Evolutionary conservation across 2,797 vertebrate genomes (phyloP), one percentile per base, ranked within the genome.

Genomic region (Catamblyrhynchus diadema): DNA sequence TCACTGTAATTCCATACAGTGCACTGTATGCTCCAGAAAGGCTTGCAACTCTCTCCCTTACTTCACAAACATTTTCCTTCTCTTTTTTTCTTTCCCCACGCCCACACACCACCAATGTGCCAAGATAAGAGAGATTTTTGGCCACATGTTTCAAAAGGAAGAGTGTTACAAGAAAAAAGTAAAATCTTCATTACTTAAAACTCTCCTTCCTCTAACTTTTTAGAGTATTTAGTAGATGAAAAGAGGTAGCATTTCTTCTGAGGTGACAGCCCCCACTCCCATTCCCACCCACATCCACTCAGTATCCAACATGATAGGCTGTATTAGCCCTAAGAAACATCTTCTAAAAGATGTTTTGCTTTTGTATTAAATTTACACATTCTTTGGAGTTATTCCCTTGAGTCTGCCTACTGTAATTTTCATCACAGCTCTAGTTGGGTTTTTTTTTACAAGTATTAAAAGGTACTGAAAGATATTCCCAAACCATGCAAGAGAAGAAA

Each of bases 361-460:
- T 97, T 96, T 86, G 62, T 92, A 94, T 93, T 93, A 95, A 97
- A 94, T 87, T n/a, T n/a, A n/a, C n/a, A n/a, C n/a, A n/a, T n/a
- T 92, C 90, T 95, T 96, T 90, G 81, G 48, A 80, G 39, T 60
- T 90, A 95, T 85, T 94, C 75, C 45, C 67, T 88, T 84, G 33
- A 64, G 47, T 32, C 39, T 56, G 75, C 61, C 75, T 86, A 88
- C 64, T 94, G 39, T 57, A 95, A 93, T 96, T 93, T 96, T 91
- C 72, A 93, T 82, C 70, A 84, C 57, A 70, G 57, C 16, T 42
- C 80, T 18, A 64, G 30, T 1, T 56, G 75, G 42, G 0, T 0
- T 51, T 8, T 62, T 62, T 64, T 88, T 93, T 67, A 80, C 50
- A 90, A 71, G 60, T 50, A 77, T 15, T 88, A 37, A 92, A 93